Percentiles rank a stretch among this genome's conserved stretches.
phyloP scores from a whole-genome alignment of 2,888 invertebrate genomes.

The Chaitophorus viminalis region DNA sequence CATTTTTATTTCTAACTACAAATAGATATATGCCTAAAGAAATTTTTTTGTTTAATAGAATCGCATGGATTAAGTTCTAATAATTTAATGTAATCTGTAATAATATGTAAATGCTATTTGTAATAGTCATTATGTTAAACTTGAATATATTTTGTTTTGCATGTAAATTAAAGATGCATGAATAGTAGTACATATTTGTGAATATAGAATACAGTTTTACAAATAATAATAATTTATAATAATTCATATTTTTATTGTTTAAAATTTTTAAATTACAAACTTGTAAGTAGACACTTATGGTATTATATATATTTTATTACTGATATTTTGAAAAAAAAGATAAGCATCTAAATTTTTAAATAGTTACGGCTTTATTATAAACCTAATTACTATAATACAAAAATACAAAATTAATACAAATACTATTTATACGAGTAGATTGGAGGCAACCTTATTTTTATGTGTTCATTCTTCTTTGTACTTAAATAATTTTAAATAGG shows the following conservation, averaged over 20 bases:
- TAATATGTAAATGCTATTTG: not conserved
- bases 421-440: conserved; percentile 48
- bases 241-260: not conserved
- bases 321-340: not conserved
- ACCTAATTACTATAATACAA: conserved; percentile 51
- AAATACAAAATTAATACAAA: conserved; percentile 52
- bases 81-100: not conserved
- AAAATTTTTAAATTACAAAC: conserved; percentile 45
- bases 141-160: not conserved
- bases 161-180: not conserved
- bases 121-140: not conserved
- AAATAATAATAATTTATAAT: not conserved
- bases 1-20: no score
- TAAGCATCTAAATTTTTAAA: not conserved
- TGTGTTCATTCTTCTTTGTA: conserved; percentile 40
- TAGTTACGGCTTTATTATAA: not conserved
- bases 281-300: conserved; percentile 20
- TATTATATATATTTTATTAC: not conserved
- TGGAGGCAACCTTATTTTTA: conserved; percentile 41
- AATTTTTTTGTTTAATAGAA: not conserved
- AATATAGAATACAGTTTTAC: not conserved
- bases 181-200: not conserved
- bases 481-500: conserved; percentile 26
- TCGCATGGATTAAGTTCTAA: not conserved
- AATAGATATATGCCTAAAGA: no score